These are phyloP conservation scores for Sapajus apella DNA, from an alignment of 2,113 vertebrate species.

Conservation along the genomic window DNA sequence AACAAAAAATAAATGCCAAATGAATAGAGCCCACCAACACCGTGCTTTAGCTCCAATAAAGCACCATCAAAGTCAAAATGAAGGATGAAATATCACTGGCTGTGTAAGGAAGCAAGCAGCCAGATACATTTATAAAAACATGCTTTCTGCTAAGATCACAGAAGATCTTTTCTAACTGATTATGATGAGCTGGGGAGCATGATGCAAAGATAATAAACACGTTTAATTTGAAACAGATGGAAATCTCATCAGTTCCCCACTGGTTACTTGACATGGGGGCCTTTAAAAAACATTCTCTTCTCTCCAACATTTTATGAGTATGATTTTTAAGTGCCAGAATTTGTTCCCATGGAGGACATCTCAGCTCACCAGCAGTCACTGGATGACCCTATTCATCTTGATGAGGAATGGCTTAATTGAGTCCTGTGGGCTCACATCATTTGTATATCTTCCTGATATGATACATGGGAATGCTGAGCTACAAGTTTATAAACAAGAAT, in stretches of 20 bases:
- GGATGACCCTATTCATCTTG: neutral
- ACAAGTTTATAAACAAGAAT: neutral
- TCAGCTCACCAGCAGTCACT: neutral
- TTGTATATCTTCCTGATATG: neutral
- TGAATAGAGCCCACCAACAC: neutral
- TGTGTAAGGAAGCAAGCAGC: neutral
- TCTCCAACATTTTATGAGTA: constrained; percentile 11
- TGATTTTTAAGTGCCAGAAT: neutral
- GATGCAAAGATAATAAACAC: constrained; percentile 75
- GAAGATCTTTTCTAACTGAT: constrained; percentile 18
- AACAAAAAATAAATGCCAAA: neutral
- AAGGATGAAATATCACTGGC: neutral
- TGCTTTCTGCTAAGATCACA: constrained; percentile 33
- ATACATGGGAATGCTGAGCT: neutral
- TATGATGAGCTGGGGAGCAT: constrained; percentile 49
- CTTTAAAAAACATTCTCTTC: constrained; percentile 21
- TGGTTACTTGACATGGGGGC: neutral
- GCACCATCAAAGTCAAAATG: rapidly evolving
- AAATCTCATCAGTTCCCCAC: constrained; percentile 10
- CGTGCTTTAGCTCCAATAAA: neutral
- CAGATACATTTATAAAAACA: neutral
- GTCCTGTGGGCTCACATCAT: neutral
- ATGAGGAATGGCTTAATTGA: neutral
- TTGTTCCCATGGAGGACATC: neutral
- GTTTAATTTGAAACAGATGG: constrained; percentile 80